Base-by-base conservation (phyloP, 2,888 invertebrate species). In the Eupeodes latifasciatus region DNA sequence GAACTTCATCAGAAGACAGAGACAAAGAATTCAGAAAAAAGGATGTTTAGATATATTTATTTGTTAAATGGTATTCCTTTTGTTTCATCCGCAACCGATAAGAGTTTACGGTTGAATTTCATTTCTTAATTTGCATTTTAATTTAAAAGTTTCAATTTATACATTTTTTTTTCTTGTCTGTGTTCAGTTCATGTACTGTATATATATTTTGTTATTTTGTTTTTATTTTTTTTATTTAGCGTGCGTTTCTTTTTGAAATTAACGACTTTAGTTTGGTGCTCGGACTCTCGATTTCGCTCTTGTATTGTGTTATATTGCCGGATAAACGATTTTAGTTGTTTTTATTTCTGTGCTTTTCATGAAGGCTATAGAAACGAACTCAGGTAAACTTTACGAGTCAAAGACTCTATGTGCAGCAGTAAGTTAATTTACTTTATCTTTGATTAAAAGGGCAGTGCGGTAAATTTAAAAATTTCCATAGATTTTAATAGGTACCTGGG, bases 101-200 rank as follows among this genome's bases (percentile, higher is more conserved):
- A 84, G 87, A 84, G 80, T 88, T 88, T 81, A 88, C 87, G 84
- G 80, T 81, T 84, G 87, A 88, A 84, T 77, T 84, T 88, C 80
- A 87, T 84, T 87, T 87, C 79, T 86, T 77, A 88, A 88, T 88
- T 88, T 88, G 87, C 87, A 88, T 88, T 84, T 88, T 88, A 84
- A 88, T 88, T 84, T 64, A 84, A 88, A 84, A 84, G 74, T 84
- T 79, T 75, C 61, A 84, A 67, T 67, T 76, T 76, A 53, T 67
- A 64, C 40, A 51, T 40, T 49, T 66, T 57, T 47, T 19, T 27
- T 27, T 27, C 27, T 2, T 3, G 27, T 27, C 27, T 27, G 27
- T 27, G 27, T 27, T 27, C 3, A 27, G 2, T 27, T 27, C 27
- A 27, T 27, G 27, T 27, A 2, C 27, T 27, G 27, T 27, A 27